Evolutionary conservation across 1,140 invertebrate species (phyloP).

Genomic region (Oncopeltus fasciatus): DNA sequence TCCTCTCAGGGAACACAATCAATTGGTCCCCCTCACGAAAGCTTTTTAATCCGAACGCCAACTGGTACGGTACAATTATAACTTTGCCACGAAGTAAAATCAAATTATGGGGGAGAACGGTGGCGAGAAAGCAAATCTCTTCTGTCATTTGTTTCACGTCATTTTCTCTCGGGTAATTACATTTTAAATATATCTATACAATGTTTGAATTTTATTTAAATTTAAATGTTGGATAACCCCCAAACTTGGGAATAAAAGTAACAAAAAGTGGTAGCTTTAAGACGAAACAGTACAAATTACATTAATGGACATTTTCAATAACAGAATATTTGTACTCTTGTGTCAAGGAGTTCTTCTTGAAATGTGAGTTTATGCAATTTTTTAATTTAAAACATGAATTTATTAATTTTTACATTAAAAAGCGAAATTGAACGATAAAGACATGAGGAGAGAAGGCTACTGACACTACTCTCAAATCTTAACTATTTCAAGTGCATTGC

Average conservation of each 20-base stretch:
- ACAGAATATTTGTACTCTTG: no score
- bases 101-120: neutral
- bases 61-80: conserved; percentile 11
- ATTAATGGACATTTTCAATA: no score
- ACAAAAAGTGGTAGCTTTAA: no score
- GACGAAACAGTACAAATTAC: no score
- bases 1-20: neutral
- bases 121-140: no score
- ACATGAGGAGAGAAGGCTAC: no score
- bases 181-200: conserved; percentile 6
- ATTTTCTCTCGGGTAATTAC: neutral
- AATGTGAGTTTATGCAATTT: neutral
- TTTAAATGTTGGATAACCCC: neutral
- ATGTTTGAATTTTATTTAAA: no score
- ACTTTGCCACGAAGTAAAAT: conserved; percentile 11
- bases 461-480: no score
- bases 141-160: conserved; percentile 8
- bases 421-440: no score
- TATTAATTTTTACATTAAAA: no score
- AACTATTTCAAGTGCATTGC: no score
- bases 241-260: neutral
- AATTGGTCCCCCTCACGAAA: conserved; percentile 10
- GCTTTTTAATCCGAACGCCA: conserved; percentile 9
- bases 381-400: no score
- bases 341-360: neutral